Conservation (phyloP, 2,113 vertebrate species). For the Grallaria varia region DNA sequence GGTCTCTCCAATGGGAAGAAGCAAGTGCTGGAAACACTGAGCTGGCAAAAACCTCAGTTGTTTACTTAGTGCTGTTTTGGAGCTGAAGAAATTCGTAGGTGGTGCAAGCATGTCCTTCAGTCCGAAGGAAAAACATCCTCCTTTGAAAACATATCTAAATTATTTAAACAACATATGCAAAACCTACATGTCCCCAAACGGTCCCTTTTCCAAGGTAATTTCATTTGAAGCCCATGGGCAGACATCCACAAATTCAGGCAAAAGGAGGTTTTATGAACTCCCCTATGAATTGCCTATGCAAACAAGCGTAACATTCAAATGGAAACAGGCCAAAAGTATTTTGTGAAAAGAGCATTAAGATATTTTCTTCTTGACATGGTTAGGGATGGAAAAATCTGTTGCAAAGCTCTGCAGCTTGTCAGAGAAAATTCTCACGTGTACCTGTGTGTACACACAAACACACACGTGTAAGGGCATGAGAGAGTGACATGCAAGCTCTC, state of each 20-base stretch:
- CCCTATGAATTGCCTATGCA: not conserved
- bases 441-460: not conserved
- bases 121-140: not conserved
- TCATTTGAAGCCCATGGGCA: not conserved
- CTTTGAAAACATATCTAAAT: not conserved
- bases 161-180: not conserved
- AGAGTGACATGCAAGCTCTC: not conserved
- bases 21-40: not conserved
- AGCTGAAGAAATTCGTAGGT: not conserved
- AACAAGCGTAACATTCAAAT: not conserved
- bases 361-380: conserved; percentile 27
- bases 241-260: not conserved
- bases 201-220: not conserved
- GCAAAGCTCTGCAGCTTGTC: not conserved
- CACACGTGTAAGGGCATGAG: not conserved
- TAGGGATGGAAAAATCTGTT: conserved; percentile 19
- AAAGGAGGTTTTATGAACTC: conserved; percentile 12
- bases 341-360: conserved; percentile 31
- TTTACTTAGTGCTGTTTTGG: not conserved
- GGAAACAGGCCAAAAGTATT: conserved; percentile 34
- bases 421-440: not conserved
- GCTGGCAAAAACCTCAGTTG: not conserved
- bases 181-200: not conserved
- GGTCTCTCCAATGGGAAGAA: not conserved
- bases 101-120: not conserved